phyloP scores from a whole-genome alignment of 2,888 invertebrate genomes.

The Platypus cylindrus region DNA sequence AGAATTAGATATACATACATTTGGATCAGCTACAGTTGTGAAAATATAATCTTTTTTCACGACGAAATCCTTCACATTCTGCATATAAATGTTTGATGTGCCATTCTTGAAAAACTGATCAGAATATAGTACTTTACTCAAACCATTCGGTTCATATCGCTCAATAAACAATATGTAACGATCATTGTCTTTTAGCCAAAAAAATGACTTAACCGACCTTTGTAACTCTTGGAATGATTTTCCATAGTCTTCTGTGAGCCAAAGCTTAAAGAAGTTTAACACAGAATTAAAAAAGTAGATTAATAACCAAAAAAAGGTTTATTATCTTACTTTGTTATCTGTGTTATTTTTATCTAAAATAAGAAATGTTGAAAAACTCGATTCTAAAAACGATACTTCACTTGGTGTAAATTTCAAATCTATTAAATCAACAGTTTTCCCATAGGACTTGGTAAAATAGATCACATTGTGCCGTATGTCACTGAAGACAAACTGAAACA shows the following conservation, averaged over 20 bases:
- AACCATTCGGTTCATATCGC: constrained; percentile 49
- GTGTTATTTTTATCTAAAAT: constrained; percentile 61
- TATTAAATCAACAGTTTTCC: constrained; percentile 48
- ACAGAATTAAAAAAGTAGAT: no score
- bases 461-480: constrained; percentile 65
- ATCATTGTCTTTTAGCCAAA: constrained; percentile 47
- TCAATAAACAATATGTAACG: constrained; percentile 50
- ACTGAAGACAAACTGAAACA: constrained; percentile 69
- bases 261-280: constrained; percentile 46
- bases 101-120: constrained; percentile 23
- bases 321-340: constrained; percentile 46
- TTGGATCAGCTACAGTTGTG: constrained; percentile 52
- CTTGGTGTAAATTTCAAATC: constrained; percentile 63
- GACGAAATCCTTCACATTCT: constrained; percentile 68
- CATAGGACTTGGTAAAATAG: constrained; percentile 65
- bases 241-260: constrained; percentile 65
- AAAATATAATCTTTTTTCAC: constrained; percentile 77
- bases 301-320: no score
- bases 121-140: constrained; percentile 39
- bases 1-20: constrained; percentile 48
- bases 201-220: constrained; percentile 64
- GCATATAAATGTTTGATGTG: constrained; percentile 26
- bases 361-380: constrained; percentile 54
- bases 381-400: constrained; percentile 63
- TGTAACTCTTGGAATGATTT: constrained; percentile 55